These are phyloP conservation scores for Drosophila tani DNA, from an alignment of 1,140 invertebrate species.

Conservation along the genomic window DNA sequence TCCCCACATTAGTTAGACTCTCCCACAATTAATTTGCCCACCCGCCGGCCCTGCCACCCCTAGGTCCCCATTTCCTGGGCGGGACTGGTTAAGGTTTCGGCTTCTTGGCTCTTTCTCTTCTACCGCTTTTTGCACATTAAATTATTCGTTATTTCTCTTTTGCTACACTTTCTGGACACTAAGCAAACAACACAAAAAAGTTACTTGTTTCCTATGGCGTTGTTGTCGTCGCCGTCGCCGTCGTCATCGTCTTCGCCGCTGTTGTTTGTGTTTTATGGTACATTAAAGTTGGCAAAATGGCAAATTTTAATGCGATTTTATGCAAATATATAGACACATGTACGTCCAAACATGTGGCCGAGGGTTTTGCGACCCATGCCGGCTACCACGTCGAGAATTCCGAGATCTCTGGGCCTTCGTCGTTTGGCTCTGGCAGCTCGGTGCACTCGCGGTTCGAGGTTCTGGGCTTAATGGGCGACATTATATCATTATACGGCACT, in stretches of 20 bases:
- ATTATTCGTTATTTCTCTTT: slow-evolving; percentile 59
- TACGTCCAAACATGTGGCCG: slow-evolving; percentile 14
- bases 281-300: slow-evolving; percentile 81
- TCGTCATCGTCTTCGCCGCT: slow-evolving; percentile 37
- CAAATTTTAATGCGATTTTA: slow-evolving; percentile 82
- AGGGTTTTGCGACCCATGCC: slow-evolving; percentile 12
- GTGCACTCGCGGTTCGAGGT: slow-evolving; percentile 18
- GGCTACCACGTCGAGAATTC: slow-evolving; percentile 9
- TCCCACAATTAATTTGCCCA: slow-evolving; percentile 67
- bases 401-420: slow-evolving; percentile 5
- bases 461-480: slow-evolving; percentile 24
- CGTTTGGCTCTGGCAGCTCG: not conserved
- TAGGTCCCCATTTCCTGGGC: slow-evolving; percentile 32
- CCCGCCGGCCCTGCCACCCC: slow-evolving; percentile 1
- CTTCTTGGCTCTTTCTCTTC: slow-evolving; percentile 18
- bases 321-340: slow-evolving; percentile 62
- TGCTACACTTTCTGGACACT: slow-evolving; percentile 61
- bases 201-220: slow-evolving; percentile 60
- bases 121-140: slow-evolving; percentile 55
- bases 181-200: slow-evolving; percentile 50
- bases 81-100: slow-evolving; percentile 46
- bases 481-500: slow-evolving; percentile 31
- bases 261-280: slow-evolving; percentile 71
- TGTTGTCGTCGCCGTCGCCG: slow-evolving; percentile 21
- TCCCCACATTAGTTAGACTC: slow-evolving; percentile 69